Evolutionary conservation across 1,140 invertebrate genomes (phyloP).

Genomic region (Drosophila rhopaloa): DNA sequence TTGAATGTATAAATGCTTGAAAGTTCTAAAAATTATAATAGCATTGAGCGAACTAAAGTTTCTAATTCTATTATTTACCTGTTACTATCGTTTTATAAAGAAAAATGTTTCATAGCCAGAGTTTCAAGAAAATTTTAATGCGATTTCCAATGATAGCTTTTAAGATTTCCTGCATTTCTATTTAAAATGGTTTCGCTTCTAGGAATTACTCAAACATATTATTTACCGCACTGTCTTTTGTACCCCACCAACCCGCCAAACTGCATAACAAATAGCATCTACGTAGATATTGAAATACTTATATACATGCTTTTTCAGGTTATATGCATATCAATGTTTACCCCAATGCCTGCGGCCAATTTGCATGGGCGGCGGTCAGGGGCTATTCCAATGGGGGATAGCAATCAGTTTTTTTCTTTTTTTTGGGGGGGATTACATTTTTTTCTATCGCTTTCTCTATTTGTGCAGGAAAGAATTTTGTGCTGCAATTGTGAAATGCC

Average conservation of each 20-base stretch:
- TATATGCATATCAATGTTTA: constrained; percentile 51
- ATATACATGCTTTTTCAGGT: constrained; percentile 15
- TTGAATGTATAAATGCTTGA: no score
- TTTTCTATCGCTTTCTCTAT: constrained; percentile 4
- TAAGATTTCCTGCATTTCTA: no score
- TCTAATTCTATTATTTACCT: no score
- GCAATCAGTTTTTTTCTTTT: constrained; percentile 29
- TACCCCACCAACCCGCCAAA: neutral
- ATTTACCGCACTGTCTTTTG: neutral
- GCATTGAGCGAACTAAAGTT: no score
- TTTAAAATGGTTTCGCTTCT: no score
- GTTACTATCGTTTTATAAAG: no score
- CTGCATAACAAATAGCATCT: constrained; percentile 12
- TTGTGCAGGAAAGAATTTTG: constrained; percentile 20
- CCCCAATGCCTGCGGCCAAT: constrained; percentile 71
- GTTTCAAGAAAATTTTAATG: no score
- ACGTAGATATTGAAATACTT: constrained; percentile 2
- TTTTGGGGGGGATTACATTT: neutral
- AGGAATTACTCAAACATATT: no score
- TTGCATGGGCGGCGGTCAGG: constrained; percentile 43
- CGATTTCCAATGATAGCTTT: no score
- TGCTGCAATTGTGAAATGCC: constrained; percentile 64
- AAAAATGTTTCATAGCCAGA: no score
- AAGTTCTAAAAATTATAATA: no score
- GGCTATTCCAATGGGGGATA: constrained; percentile 10